Conservation (phyloP, 1,140 invertebrate genomes). For the Danaus melanippus region DNA sequence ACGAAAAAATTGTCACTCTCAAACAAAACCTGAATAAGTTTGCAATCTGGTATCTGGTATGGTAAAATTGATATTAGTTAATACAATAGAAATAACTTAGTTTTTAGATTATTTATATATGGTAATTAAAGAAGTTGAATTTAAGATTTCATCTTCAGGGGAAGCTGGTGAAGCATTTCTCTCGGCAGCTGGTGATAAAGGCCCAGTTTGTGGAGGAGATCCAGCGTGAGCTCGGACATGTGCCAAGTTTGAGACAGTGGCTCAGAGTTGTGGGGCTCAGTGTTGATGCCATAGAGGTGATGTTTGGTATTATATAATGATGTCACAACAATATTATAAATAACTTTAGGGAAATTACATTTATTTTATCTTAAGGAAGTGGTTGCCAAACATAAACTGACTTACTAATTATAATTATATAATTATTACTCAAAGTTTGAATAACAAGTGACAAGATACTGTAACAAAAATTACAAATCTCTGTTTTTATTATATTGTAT, state of each 20-base stretch:
- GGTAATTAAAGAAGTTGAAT: too few species aligned
- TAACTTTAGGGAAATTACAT: background rate
- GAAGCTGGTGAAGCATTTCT: conserved; percentile 94
- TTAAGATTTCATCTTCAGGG: conserved; percentile 73
- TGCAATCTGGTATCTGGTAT: background rate
- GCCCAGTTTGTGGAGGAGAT: conserved; percentile 77
- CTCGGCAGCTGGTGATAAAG: conserved; percentile 90
- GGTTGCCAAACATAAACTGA: background rate
- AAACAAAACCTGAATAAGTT: too few species aligned
- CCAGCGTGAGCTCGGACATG: conserved; percentile 74
- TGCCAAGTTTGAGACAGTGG: conserved; percentile 90
- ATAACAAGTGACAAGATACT: background rate
- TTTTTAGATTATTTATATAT: conserved; percentile 5
- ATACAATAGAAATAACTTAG: conserved; percentile 1
- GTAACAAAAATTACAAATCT: too few species aligned
- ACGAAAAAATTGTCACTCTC: too few species aligned
- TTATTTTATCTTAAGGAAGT: background rate
- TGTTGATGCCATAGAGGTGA: conserved; percentile 77
- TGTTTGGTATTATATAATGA: background rate
- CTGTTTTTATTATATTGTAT: too few species aligned
- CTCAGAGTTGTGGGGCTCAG: conserved; percentile 89
- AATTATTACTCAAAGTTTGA: background rate
- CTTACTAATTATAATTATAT: background rate
- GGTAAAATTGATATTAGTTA: background rate
- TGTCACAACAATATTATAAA: background rate